A percentile compares a stretch with the other conserved stretches of the same genome.
phyloP scores from a whole-genome alignment of 2,797 vertebrate species.

The Siniperca scherzeri region DNA sequence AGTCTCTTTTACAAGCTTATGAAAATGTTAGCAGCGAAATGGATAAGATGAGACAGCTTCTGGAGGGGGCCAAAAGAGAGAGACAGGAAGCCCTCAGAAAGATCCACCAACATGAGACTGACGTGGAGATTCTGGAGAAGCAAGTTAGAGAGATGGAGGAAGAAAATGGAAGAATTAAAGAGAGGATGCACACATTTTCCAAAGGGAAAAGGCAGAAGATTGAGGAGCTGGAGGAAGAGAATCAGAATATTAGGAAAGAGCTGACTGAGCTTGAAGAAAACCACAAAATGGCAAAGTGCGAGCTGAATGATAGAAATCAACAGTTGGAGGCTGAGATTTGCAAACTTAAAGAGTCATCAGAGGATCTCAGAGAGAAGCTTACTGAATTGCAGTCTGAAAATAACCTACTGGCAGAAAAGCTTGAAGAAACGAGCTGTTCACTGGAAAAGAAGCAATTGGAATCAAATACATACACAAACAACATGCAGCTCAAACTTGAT shows the following conservation, averaged over 20 bases:
- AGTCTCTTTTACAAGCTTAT: slow-evolving; percentile 91
- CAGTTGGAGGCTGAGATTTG: slow-evolving; percentile 80
- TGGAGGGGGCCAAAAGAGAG: slow-evolving; percentile 88
- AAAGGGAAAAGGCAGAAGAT: slow-evolving; percentile 82
- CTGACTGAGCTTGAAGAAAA: slow-evolving; percentile 71
- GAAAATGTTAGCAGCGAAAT: slow-evolving; percentile 92
- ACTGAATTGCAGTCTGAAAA: slow-evolving; percentile 83
- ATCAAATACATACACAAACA: slow-evolving; percentile 78
- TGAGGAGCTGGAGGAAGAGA: slow-evolving; percentile 83
- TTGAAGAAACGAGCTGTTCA: slow-evolving; percentile 75
- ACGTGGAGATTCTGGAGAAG: slow-evolving; percentile 80
- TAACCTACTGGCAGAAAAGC: slow-evolving; percentile 69
- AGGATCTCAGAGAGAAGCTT: slow-evolving; percentile 78
- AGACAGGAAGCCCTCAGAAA: slow-evolving; percentile 86
- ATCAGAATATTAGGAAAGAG: slow-evolving; percentile 76
- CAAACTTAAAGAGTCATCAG: slow-evolving; percentile 77
- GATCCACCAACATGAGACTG: slow-evolving; percentile 79
- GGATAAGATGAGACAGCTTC: slow-evolving; percentile 90
- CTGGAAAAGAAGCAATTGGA: slow-evolving; percentile 82
- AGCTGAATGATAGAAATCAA: slow-evolving; percentile 79
- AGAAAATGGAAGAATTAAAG: slow-evolving; percentile 83
- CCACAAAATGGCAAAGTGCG: slow-evolving; percentile 55
- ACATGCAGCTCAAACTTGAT: slow-evolving; percentile 84
- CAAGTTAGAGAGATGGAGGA: slow-evolving; percentile 75
- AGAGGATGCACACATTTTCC: slow-evolving; percentile 78